Percentiles rank a stretch among this genome's conserved stretches.
These are phyloP conservation scores for Leptopterna dolabrata DNA, from an alignment of 2,888 invertebrate genomes.

Conservation along the genomic window DNA sequence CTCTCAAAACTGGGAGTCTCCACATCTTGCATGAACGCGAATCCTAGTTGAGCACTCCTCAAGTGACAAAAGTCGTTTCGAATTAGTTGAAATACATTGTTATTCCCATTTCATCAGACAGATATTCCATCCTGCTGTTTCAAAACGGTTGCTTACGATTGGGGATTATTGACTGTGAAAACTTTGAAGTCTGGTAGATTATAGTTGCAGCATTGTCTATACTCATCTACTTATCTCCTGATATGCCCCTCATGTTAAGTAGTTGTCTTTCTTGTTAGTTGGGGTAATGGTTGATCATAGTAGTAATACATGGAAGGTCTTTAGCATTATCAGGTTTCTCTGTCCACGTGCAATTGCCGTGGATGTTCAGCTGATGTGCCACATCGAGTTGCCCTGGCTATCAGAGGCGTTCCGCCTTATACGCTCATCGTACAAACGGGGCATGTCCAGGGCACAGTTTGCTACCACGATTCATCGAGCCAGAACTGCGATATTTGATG, in stretches of 20 bases:
- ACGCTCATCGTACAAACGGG: background rate
- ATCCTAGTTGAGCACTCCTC: background rate
- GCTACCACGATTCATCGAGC: conserved; percentile 1
- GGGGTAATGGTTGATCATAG: no score
- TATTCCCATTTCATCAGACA: no score
- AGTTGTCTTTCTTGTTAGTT: no score
- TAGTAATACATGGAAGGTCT: no score
- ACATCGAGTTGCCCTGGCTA: background rate
- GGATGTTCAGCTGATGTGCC: background rate
- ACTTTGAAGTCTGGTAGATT: background rate
- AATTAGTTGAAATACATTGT: no score
- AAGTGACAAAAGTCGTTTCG: no score
- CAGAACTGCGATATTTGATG: background rate
- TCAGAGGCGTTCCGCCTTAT: background rate
- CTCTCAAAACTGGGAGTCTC: background rate
- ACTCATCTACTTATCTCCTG: no score
- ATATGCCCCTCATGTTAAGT: no score
- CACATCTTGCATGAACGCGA: no score
- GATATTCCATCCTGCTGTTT: conserved; percentile 37
- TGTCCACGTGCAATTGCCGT: background rate
- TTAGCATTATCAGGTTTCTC: background rate
- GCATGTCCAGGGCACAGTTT: background rate
- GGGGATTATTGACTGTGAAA: conserved; percentile 26
- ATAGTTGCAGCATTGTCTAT: background rate
- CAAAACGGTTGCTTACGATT: background rate